Evolutionary conservation across 1,140 invertebrate genomes (phyloP).

Genomic region (Sminthurides bifidus): DNA sequence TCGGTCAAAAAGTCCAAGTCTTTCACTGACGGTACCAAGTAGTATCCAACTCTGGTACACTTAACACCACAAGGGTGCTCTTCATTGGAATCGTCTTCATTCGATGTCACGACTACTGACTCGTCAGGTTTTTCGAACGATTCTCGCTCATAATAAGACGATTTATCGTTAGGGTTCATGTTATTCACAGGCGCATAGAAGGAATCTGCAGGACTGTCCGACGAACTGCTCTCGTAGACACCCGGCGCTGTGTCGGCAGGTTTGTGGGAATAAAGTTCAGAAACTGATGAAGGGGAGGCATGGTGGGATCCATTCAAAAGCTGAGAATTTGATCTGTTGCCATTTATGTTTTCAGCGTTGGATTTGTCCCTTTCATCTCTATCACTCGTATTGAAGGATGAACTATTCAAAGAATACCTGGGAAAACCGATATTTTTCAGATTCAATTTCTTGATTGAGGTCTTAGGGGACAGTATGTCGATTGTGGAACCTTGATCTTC

Average conservation of each 20-base stretch:
- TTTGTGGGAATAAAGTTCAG: neutral
- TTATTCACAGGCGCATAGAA: slow-evolving; percentile 6
- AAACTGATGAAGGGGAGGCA: neutral
- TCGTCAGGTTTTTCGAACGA: neutral
- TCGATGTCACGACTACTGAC: neutral
- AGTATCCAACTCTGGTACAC: slow-evolving; percentile 58
- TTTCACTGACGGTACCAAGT: slow-evolving; percentile 67
- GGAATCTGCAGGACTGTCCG: neutral
- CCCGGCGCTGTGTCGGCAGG: neutral
- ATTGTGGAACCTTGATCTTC: slow-evolving; percentile 34
- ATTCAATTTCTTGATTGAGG: slow-evolving; percentile 36
- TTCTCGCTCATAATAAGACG: too few species aligned
- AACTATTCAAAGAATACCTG: neutral
- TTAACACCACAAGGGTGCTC: slow-evolving; percentile 12
- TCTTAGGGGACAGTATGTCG: slow-evolving; percentile 41
- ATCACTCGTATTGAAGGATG: neutral
- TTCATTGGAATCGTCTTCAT: neutral
- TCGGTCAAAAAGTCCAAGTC: slow-evolving; percentile 56
- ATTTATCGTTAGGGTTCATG: neutral
- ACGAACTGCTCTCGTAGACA: neutral
- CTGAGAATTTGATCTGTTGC: too few species aligned
- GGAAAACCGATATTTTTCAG: slow-evolving; percentile 3
- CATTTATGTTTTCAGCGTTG: too few species aligned
- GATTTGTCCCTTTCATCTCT: too few species aligned
- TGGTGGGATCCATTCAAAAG: too few species aligned